Percentiles rank a stretch among this genome's conserved stretches.
Conservation (phyloP, 2,888 invertebrate genomes). For the Petrolisthes manimaculis region DNA sequence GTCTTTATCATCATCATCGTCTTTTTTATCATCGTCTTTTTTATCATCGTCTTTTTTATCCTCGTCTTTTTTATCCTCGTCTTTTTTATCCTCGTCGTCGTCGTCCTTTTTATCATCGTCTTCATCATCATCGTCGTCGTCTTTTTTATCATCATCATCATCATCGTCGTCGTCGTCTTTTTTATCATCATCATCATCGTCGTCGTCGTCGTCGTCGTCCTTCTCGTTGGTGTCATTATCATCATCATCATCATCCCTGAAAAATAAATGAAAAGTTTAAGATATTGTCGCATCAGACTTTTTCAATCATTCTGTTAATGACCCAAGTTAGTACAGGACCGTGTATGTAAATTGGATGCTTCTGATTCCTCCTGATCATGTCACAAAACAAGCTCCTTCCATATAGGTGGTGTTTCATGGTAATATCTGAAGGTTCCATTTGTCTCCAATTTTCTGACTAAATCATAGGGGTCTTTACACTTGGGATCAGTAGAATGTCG, state of each 20-base stretch:
- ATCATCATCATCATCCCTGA: slow-evolving; percentile 6
- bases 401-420: too few species aligned
- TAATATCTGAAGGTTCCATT: too few species aligned
- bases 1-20: slow-evolving; percentile 3
- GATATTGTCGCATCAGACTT: too few species aligned
- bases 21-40: neutral
- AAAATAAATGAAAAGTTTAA: too few species aligned
- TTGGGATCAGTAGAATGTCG: too few species aligned
- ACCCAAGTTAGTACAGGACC: too few species aligned
- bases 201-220: neutral
- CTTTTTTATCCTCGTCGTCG: neutral
- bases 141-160: neutral
- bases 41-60: neutral
- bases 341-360: too few species aligned
- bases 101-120: neutral
- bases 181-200: neutral
- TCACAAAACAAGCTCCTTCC: too few species aligned
- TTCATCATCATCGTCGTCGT: slow-evolving; percentile 2
- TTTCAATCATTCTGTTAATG: too few species aligned
- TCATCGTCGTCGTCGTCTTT: slow-evolving; percentile 4
- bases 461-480: too few species aligned
- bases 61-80: neutral
- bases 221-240: neutral
- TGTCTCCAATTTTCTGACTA: too few species aligned
- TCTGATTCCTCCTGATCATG: too few species aligned